A percentile compares a stretch with the other conserved stretches of the same genome.
phyloP scores from a whole-genome alignment of 2,113 vertebrate species.

The Donacobius atricapilla region DNA sequence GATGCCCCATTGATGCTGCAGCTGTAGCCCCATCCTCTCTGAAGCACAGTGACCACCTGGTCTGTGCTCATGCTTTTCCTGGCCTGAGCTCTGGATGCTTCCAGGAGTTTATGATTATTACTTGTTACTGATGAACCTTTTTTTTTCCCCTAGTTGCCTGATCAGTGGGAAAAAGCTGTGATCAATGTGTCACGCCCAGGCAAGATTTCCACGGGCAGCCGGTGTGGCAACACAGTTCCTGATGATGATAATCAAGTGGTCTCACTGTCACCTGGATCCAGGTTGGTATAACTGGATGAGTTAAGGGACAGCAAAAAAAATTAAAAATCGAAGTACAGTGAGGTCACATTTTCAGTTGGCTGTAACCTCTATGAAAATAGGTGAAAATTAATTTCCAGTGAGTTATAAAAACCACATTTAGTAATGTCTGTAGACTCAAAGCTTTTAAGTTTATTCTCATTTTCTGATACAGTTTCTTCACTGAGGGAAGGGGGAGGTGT shows the following conservation, averaged over 20 bases:
- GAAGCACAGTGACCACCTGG: neutral
- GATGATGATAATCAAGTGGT: slow-evolving; percentile 91
- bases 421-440: neutral
- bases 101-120: neutral
- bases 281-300: slow-evolving; percentile 68
- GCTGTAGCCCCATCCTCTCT: neutral
- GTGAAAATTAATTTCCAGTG: neutral
- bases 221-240: slow-evolving; percentile 91
- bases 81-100: neutral
- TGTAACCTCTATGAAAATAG: neutral
- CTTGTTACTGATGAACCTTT: neutral
- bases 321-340: neutral
- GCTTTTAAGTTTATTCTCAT: neutral
- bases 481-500: neutral
- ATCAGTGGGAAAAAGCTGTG: slow-evolving; percentile 94
- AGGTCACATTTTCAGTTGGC: neutral
- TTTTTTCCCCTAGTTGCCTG: slow-evolving; percentile 79
- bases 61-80: accelerated
- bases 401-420: neutral
- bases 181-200: slow-evolving; percentile 84
- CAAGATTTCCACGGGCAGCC: slow-evolving; percentile 84
- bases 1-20: neutral
- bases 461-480: neutral
- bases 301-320: neutral
- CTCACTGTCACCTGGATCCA: slow-evolving; percentile 88